These are phyloP conservation scores for Nephila pilipes DNA, from an alignment of 1,140 invertebrate genomes.

Conservation along the genomic window DNA sequence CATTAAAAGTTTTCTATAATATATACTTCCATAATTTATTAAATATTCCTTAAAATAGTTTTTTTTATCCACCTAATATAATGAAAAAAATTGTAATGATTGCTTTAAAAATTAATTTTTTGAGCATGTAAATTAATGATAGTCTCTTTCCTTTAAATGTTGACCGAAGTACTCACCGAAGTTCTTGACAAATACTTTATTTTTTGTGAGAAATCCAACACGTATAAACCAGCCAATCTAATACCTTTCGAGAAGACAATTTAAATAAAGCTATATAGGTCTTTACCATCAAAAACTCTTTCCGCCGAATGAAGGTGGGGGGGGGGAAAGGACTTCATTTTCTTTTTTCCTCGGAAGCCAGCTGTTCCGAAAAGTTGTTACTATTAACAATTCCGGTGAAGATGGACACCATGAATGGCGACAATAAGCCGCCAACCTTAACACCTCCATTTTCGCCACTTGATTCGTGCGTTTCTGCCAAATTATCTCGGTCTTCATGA, in stretches of 20 bases:
- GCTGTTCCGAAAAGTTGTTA: not conserved
- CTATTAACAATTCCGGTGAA: not conserved
- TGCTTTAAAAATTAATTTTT: no score
- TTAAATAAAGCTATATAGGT: not conserved
- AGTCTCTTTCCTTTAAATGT: no score
- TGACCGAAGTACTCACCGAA: no score
- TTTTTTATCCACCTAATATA: no score
- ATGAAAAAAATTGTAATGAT: no score
- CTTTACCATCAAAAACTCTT: not conserved
- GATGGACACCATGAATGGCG: not conserved
- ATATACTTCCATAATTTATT: no score
- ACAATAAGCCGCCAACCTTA: slow-evolving; percentile 45
- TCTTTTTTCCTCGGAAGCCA: not conserved
- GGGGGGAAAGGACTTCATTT: not conserved
- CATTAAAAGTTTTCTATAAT: no score
- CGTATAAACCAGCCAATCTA: no score
- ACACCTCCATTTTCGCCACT: not conserved
- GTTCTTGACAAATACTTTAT: no score
- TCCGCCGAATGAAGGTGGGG: not conserved
- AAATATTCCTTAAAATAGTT: no score
- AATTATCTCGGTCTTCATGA: slow-evolving; percentile 3
- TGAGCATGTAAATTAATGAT: no score
- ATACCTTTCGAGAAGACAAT: not conserved
- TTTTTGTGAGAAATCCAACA: no score
- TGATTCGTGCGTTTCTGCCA: not conserved